Evolutionary conservation across 2,797 vertebrate genomes (phyloP).

Genomic region (Scleropages formosus): DNA sequence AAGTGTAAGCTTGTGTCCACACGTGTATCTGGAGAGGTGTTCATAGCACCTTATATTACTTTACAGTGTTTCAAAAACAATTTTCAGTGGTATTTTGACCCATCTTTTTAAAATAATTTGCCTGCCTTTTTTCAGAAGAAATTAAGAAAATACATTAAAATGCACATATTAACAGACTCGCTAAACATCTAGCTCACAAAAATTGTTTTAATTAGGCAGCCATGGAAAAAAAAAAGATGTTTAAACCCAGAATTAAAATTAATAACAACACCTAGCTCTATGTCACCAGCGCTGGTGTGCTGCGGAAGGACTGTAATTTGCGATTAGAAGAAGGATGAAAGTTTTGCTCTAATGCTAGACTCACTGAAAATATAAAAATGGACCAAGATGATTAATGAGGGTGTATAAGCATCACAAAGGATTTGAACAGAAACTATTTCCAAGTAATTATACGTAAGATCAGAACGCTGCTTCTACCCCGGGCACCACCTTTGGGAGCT

Average conservation of each 20-base stretch:
- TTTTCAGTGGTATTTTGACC: not conserved
- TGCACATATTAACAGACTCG: not conserved
- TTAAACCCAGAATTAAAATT: not conserved
- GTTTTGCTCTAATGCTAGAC: slow-evolving; percentile 16
- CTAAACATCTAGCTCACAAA: not conserved
- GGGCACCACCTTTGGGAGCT: slow-evolving; percentile 20
- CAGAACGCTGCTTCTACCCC: slow-evolving; percentile 18
- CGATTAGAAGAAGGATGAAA: slow-evolving; percentile 19
- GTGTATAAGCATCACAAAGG: not conserved
- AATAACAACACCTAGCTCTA: not conserved
- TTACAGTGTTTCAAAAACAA: not conserved
- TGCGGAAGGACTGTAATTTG: slow-evolving; percentile 12
- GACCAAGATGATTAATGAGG: slow-evolving; percentile 16
- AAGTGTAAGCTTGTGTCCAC: not conserved
- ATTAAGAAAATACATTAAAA: not conserved
- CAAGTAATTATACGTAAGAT: slow-evolving; percentile 20
- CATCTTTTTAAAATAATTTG: not conserved
- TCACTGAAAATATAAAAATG: slow-evolving; percentile 23
- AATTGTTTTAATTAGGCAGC: not conserved
- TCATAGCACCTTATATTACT: slow-evolving; percentile 1
- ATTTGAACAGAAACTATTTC: slow-evolving; percentile 20
- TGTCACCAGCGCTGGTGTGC: not conserved
- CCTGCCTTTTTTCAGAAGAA: not conserved
- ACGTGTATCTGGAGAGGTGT: slow-evolving; percentile 5
- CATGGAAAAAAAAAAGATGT: not conserved